These are phyloP conservation scores for Rhinichthys klamathensis DNA, from an alignment of 2,113 vertebrate species.

Conservation along the genomic window DNA sequence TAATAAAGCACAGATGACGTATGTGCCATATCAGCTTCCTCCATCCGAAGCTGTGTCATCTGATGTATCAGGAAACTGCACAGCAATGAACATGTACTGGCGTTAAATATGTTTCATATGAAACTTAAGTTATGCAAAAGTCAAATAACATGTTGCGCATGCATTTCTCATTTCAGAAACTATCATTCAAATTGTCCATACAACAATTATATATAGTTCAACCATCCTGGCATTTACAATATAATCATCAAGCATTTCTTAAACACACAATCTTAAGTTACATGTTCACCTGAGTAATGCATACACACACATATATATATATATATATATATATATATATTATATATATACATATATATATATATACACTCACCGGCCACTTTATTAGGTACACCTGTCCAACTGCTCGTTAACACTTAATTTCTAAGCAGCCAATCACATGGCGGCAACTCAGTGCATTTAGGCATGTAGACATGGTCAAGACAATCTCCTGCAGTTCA, in stretches of 20 bases:
- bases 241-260: neutral
- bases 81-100: slow-evolving; percentile 18
- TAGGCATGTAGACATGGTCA: no score
- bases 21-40: slow-evolving; percentile 46
- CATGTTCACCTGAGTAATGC: neutral
- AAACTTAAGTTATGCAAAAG: neutral
- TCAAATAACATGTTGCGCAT: neutral
- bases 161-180: neutral
- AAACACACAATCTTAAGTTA: neutral
- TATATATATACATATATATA: no score
- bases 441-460: no score
- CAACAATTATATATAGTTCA: neutral
- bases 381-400: no score
- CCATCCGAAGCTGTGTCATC: slow-evolving; percentile 60
- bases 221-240: neutral
- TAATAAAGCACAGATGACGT: slow-evolving; percentile 13
- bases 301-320: neutral
- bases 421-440: no score
- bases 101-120: no score
- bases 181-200: neutral
- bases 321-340: no score
- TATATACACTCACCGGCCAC: no score
- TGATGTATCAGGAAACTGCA: slow-evolving; percentile 72
- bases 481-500: no score
- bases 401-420: no score